Evolutionary conservation across 64 coral and sea anemone species (phyloP), one percentile per base, ranked within the genome.

Genomic region (Stylophora pistillata): DNA sequence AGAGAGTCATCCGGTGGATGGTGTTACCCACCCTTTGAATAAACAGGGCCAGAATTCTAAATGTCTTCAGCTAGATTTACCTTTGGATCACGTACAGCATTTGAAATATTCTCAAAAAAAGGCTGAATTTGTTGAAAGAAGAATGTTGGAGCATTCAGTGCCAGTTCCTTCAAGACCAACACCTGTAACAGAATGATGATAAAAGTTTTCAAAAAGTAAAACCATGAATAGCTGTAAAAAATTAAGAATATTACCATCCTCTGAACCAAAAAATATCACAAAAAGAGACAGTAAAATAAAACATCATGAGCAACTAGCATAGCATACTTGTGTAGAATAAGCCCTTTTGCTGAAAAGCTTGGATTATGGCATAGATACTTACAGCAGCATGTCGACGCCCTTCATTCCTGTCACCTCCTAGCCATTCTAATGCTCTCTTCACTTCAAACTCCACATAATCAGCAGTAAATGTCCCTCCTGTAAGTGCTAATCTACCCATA

Each of bases 41-140:
- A n/a, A n/a, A n/a, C n/a, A n/a, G n/a, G n/a, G 7, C 7, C 27
- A 72, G 7, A 26, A 73, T 14, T 73, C 28, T 30, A 0, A 73
- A 73, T 15, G 31, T 53, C 4, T 58, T 58, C 12, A 60, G 56
- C 15, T 30, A 13, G 15, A 73, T 71, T 77, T 27, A 97, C 95
- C 82, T 99, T 99, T 15, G 93, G 97, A 30, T 99, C 97, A 16
- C 97, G 87, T 13, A 99, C 93, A 59, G 97, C 93, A 81, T 87
- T 95, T 37, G 95, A 95, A 78, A 99, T 99, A 77, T 93, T 99
- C 63, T 99, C 97, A 95, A 99, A 99, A 85, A 99, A 99, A 78
- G 93, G 97, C 10, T 99, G 97, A 21, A 99, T 90, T 99, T 99
- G 97, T 93, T 99, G 97, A 78, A 99, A 99, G 78, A 99, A 99